Percentiles rank a stretch among this genome's conserved stretches.
These are phyloP conservation scores for Parotocinclus haroldoi DNA, from an alignment of 2,797 vertebrate genomes.

Conservation along the genomic window DNA sequence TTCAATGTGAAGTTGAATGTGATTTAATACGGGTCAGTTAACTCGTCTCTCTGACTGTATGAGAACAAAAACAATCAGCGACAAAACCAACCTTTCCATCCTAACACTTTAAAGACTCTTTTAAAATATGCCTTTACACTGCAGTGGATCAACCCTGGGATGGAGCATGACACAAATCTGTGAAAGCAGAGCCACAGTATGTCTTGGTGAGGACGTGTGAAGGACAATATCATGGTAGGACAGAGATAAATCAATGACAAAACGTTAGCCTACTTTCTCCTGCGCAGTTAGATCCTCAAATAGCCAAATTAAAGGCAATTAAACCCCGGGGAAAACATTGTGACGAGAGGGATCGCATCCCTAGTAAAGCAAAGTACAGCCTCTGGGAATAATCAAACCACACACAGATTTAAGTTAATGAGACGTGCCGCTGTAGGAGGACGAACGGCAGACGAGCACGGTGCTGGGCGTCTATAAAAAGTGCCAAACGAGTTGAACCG, in stretches of 20 bases:
- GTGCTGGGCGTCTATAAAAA: background rate
- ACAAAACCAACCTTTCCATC: no score
- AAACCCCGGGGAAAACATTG: constrained; percentile 45
- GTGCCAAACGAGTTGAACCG: background rate
- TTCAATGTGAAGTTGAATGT: no score
- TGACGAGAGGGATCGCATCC: constrained; percentile 27
- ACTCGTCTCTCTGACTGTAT: no score
- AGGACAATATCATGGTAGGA: constrained; percentile 19
- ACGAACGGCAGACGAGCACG: background rate
- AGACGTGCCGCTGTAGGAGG: constrained; percentile 39
- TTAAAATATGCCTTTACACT: no score
- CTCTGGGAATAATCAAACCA: constrained; percentile 46
- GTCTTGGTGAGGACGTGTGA: background rate
- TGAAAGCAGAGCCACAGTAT: background rate
- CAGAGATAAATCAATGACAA: constrained; percentile 27
- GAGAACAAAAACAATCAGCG: no score
- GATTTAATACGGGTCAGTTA: no score
- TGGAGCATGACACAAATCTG: no score
- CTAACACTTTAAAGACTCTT: no score
- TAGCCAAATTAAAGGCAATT: constrained; percentile 50
- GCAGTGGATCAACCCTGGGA: no score
- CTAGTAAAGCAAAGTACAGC: constrained; percentile 61
- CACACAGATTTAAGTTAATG: constrained; percentile 60
- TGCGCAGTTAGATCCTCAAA: constrained; percentile 49
- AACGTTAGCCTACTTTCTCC: constrained; percentile 35